phyloP scores from a whole-genome alignment of 2,797 vertebrate genomes.

The Luscinia luscinia region DNA sequence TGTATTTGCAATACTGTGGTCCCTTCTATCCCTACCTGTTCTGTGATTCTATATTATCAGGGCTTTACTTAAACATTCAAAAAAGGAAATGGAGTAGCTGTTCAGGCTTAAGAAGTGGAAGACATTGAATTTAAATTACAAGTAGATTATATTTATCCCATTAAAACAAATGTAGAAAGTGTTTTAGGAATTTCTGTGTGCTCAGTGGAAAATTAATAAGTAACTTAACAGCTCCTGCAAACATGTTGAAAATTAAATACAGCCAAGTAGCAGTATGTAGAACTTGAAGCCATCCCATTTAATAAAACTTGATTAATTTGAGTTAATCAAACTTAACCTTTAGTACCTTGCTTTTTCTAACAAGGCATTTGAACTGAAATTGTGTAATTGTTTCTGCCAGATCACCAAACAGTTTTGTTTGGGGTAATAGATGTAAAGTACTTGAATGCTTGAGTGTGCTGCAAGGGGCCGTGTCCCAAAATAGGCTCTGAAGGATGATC shows the following conservation, averaged over 20 bases:
- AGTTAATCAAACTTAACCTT: background rate
- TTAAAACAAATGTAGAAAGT: background rate
- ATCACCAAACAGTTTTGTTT: background rate
- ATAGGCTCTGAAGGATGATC: background rate
- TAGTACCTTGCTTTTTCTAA: background rate
- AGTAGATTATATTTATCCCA: background rate
- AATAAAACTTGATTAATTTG: background rate
- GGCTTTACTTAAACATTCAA: background rate
- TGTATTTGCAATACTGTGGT: background rate
- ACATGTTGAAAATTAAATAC: background rate
- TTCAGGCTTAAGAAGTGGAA: background rate
- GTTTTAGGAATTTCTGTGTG: background rate
- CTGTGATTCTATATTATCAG: background rate
- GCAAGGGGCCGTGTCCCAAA: background rate
- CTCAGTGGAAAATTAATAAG: slow-evolving; percentile 18
- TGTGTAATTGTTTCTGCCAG: background rate
- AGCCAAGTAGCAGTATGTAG: background rate
- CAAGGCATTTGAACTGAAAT: background rate
- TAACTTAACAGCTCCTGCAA: slow-evolving; percentile 1
- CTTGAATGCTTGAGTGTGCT: background rate
- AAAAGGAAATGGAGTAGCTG: background rate
- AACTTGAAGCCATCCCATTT: background rate
- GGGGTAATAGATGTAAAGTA: background rate
- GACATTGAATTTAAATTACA: background rate
- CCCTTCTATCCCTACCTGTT: background rate